Percentiles rank a stretch among this genome's conserved stretches.
Evolutionary conservation across 35 echinoderm and acorn worm species (phyloP).

Genomic region (Chiridota heheva): DNA sequence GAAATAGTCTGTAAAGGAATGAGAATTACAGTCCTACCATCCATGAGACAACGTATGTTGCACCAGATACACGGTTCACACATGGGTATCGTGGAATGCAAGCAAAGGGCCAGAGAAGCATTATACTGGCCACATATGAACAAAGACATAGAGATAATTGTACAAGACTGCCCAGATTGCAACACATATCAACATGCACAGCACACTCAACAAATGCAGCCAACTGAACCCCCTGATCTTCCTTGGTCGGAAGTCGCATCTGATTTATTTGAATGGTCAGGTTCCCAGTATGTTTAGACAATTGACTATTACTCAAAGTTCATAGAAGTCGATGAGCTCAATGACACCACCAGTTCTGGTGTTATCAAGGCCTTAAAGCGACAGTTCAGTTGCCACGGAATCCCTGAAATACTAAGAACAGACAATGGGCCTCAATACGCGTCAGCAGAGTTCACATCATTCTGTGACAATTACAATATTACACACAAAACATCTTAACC

Average conservation of each 20-base stretch:
- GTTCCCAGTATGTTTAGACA: constrained; percentile 13
- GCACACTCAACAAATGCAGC: constrained; percentile 23
- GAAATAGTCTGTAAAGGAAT: constrained; percentile 71
- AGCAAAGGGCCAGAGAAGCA: constrained; percentile 33
- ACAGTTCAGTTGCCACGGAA: constrained; percentile 60
- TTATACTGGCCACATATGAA: constrained; percentile 31
- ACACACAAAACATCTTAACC: constrained; percentile 48
- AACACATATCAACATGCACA: constrained; percentile 37
- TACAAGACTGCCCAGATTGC: constrained; percentile 36
- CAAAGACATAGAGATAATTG: not conserved
- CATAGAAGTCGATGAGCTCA: constrained; percentile 36
- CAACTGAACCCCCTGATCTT: constrained; percentile 13
- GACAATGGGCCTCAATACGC: constrained; percentile 79
- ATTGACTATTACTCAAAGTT: constrained; percentile 64
- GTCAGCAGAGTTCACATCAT: constrained; percentile 22
- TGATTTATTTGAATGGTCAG: constrained; percentile 53
- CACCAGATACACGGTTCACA: constrained; percentile 46
- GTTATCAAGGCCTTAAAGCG: constrained; percentile 22
- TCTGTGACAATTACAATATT: constrained; percentile 66
- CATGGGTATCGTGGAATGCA: constrained; percentile 59
- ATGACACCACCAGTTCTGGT: not conserved
- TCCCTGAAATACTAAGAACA: constrained; percentile 49
- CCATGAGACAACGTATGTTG: constrained; percentile 51
- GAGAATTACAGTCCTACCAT: constrained; percentile 49
- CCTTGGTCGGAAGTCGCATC: constrained; percentile 57